phyloP scores from a whole-genome alignment of 2,797 vertebrate genomes.

The Odontamblyopus lacepedii region DNA sequence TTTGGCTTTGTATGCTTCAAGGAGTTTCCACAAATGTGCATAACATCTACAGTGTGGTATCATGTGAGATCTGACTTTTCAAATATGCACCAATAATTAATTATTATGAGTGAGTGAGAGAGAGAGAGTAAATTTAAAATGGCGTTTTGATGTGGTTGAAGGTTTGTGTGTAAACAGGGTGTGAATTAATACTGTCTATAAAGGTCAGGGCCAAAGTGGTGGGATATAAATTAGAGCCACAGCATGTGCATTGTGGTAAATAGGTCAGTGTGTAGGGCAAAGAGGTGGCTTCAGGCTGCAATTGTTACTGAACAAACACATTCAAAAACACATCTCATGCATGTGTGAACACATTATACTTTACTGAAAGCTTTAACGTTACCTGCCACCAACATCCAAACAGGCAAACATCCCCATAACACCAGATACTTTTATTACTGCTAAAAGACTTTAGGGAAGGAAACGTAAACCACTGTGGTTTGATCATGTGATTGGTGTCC shows the following conservation, averaged over 20 bases:
- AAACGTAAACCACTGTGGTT: constrained; percentile 25
- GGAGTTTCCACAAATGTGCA: neutral
- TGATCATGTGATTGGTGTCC: constrained; percentile 58
- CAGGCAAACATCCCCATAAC: neutral
- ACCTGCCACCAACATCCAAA: constrained; percentile 5
- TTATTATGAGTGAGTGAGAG: neutral
- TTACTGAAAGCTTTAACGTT: constrained; percentile 2
- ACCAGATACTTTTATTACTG: constrained; percentile 6
- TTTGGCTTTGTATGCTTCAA: neutral
- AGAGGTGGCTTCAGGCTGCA: constrained; percentile 45
- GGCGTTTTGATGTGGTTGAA: neutral
- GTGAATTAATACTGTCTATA: constrained; percentile 6
- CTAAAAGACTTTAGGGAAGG: constrained; percentile 8
- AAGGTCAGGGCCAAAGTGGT: constrained; percentile 23
- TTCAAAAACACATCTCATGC: constrained; percentile 43
- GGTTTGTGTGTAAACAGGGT: neutral
- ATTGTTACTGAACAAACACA: constrained; percentile 24
- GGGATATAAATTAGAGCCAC: constrained; percentile 32
- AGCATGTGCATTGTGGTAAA: constrained; percentile 52
- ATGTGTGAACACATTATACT: constrained; percentile 12
- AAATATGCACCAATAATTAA: neutral
- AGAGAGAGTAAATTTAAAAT: neutral
- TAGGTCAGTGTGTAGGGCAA: constrained; percentile 55
- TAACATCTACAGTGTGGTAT: neutral
- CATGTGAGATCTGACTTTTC: neutral